Evolutionary conservation across 2,888 invertebrate genomes (phyloP).

Genomic region (Cheilosia soror): DNA sequence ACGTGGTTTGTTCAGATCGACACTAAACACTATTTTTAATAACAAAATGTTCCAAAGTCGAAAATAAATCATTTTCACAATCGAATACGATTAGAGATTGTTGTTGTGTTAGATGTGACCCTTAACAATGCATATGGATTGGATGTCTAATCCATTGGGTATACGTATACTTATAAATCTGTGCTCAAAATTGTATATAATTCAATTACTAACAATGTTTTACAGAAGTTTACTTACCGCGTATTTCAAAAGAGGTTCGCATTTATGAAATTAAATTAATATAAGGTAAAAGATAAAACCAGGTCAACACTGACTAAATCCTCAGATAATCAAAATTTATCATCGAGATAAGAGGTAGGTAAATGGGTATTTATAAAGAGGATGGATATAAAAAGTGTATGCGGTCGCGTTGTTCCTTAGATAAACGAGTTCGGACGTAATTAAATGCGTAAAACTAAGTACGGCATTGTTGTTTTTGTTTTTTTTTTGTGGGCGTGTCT

Average conservation of each 20-base stretch:
- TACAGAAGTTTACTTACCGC: constrained; percentile 3
- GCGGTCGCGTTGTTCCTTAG: constrained; percentile 15
- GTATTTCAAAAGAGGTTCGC: constrained; percentile 42
- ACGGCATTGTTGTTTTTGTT: neutral
- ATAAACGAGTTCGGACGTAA: constrained; percentile 30
- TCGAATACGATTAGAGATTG: constrained; percentile 53
- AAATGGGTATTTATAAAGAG: constrained; percentile 23
- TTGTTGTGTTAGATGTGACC: constrained; percentile 19
- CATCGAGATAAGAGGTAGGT: constrained; percentile 48
- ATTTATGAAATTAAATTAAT: constrained; percentile 23
- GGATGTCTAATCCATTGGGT: neutral
- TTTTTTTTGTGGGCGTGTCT: constrained; percentile 27
- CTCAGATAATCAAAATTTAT: constrained; percentile 58
- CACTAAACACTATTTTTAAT: constrained; percentile 54
- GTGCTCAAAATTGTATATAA: neutral
- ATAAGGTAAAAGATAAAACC: constrained; percentile 37
- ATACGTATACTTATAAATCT: too few relatives aligned
- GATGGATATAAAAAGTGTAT: constrained; percentile 12
- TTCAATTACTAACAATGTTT: constrained; percentile 22
- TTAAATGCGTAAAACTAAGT: constrained; percentile 1
- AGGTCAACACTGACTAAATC: constrained; percentile 42
- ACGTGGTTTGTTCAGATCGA: constrained; percentile 29
- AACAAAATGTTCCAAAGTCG: constrained; percentile 52
- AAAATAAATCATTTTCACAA: constrained; percentile 70
- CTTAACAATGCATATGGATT: constrained; percentile 20